A percentile compares a stretch with the other conserved stretches of the same genome.
Evolutionary conservation across 2,797 vertebrate genomes (phyloP).

Genomic region (Rhyacichthys aspro): DNA sequence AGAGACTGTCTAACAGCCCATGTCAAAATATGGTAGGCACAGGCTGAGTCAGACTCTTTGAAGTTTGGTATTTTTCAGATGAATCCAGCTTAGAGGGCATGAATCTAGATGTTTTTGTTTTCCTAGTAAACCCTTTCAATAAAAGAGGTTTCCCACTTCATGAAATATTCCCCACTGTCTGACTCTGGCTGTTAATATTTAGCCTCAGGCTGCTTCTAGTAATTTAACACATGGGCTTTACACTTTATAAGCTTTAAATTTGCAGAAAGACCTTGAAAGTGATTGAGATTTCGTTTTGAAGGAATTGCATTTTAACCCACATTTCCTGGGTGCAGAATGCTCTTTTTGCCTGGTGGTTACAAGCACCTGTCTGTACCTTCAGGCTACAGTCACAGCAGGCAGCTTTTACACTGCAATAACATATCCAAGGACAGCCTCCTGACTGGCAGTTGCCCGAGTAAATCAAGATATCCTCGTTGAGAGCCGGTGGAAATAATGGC

Average conservation of each 20-base stretch:
- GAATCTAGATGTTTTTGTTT: slow-evolving; percentile 36
- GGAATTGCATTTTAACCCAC: neutral
- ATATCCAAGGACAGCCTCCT: slow-evolving; percentile 41
- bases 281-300: too few species aligned
- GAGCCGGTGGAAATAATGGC: slow-evolving; percentile 44
- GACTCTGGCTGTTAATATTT: slow-evolving; percentile 4
- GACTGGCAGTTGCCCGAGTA: slow-evolving; percentile 53
- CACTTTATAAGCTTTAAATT: too few species aligned
- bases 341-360: slow-evolving; percentile 32
- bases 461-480: slow-evolving; percentile 48
- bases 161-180: slow-evolving; percentile 11
- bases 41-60: slow-evolving; percentile 29
- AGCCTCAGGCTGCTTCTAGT: neutral
- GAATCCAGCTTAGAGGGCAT: slow-evolving; percentile 14
- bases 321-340: slow-evolving; percentile 13
- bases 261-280: too few species aligned
- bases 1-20: slow-evolving; percentile 21
- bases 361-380: slow-evolving; percentile 30
- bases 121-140: slow-evolving; percentile 16
- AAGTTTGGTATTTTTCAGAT: slow-evolving; percentile 21
- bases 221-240: neutral
- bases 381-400: slow-evolving; percentile 35
- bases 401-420: slow-evolving; percentile 40
- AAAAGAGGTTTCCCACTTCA: slow-evolving; percentile 11
- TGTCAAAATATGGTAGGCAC: slow-evolving; percentile 32